A percentile compares a stretch with the other conserved stretches of the same genome.
phyloP scores from a whole-genome alignment of 2,113 vertebrate genomes.

The Leptosomus discolor region DNA sequence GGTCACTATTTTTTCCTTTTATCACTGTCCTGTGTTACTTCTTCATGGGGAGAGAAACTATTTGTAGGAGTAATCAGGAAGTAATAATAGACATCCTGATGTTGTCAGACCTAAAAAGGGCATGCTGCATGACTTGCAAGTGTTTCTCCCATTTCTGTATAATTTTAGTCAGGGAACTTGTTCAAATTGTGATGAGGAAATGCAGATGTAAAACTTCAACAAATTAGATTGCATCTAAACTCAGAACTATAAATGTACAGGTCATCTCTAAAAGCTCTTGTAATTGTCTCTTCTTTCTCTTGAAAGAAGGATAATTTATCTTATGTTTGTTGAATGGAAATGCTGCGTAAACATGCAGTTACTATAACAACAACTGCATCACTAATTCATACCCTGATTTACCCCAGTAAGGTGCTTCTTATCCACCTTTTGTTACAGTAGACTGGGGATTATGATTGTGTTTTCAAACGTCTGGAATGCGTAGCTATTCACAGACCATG shows the following conservation, averaged over 20 bases:
- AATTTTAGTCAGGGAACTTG: not conserved
- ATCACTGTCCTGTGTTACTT: not conserved
- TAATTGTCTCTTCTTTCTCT: not conserved
- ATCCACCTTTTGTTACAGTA: not conserved
- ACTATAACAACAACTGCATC: conserved; percentile 1
- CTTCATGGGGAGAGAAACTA: not conserved
- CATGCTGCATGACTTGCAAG: not conserved
- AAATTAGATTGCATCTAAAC: not conserved
- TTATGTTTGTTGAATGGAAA: not conserved
- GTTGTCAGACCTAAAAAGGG: not conserved
- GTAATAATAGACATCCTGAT: not conserved
- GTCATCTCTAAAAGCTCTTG: not conserved
- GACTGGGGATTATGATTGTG: not conserved
- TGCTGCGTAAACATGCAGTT: not conserved
- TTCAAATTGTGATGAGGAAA: not conserved
- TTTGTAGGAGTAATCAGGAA: not conserved
- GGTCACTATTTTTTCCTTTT: not conserved
- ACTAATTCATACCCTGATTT: not conserved
- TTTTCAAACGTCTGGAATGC: not conserved
- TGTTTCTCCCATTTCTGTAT: not conserved
- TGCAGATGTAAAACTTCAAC: not conserved
- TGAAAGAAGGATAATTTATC: not conserved
- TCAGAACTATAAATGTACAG: not conserved
- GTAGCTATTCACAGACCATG: not conserved
- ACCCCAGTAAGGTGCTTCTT: not conserved